phyloP scores from a whole-genome alignment of 2,888 invertebrate species.

The Drosophila eohydei region DNA sequence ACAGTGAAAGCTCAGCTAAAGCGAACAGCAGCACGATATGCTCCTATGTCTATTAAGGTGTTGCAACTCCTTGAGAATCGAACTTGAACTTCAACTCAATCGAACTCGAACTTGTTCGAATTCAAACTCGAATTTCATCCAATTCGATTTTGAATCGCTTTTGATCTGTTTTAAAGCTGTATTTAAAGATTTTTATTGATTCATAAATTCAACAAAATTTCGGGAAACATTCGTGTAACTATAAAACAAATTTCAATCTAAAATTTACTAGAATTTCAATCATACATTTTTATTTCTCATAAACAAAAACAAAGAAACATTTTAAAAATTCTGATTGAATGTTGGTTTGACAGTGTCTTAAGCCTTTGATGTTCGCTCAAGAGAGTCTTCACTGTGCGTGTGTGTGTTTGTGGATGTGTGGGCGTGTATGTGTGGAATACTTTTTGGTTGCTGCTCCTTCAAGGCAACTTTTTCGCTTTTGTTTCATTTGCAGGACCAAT shows the following conservation, averaged over 20 bases:
- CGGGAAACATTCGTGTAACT: neutral
- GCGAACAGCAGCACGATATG: neutral
- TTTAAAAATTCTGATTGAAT: conserved; percentile 7
- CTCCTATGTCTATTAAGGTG: neutral
- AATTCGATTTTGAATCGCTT: neutral
- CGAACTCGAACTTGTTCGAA: neutral
- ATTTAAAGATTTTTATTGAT: neutral
- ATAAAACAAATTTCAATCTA: neutral
- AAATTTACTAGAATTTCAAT: neutral
- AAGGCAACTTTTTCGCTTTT: conserved; percentile 15
- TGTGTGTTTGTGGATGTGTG: conserved; percentile 16
- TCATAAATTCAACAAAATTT: neutral
- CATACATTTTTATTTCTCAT: neutral
- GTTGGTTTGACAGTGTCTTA: neutral
- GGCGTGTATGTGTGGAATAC: conserved; percentile 50
- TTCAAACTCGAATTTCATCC: neutral
- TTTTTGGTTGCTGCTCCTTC: conserved; percentile 44
- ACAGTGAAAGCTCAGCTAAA: conserved; percentile 11
- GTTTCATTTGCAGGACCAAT: conserved; percentile 89
- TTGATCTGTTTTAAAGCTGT: too few relatives aligned
- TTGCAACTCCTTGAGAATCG: neutral
- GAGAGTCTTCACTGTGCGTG: conserved; percentile 18
- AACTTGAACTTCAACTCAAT: neutral
- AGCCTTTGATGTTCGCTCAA: conserved; percentile 13
- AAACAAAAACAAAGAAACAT: conserved; percentile 5